Evolutionary conservation across 1,140 invertebrate genomes (phyloP).

Genomic region (Varroa destructor): DNA sequence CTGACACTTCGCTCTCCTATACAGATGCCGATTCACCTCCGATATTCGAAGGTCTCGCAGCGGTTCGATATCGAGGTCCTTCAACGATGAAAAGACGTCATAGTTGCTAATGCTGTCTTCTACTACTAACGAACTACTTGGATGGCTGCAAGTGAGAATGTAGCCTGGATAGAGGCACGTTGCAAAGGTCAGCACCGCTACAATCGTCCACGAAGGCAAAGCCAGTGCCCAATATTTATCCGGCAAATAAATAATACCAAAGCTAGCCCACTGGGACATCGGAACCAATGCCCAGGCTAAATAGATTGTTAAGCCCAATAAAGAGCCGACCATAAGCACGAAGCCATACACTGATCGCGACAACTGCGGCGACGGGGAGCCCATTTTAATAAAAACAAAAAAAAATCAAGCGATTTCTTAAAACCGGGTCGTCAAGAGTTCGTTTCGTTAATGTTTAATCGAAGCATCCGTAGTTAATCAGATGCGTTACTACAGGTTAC

Average conservation of each 20-base stretch:
- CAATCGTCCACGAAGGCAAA: constrained; percentile 7
- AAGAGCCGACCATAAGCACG: constrained; percentile 1
- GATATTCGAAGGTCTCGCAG: constrained; percentile 6
- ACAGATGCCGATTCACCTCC: not conserved
- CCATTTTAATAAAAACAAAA: not conserved
- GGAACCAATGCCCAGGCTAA: constrained; percentile 6
- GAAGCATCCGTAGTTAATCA: too few species aligned
- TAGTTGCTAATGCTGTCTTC: constrained; percentile 1
- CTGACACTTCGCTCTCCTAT: not conserved
- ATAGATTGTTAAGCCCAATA: not conserved
- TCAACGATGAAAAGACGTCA: not conserved
- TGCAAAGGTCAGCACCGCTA: not conserved
- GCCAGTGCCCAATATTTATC: constrained; percentile 20
- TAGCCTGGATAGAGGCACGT: constrained; percentile 9
- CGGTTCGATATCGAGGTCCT: constrained; percentile 9
- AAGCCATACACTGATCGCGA: constrained; percentile 11
- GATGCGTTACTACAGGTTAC: too few species aligned
- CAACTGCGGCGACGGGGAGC: constrained; percentile 6
- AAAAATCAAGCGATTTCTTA: not conserved
- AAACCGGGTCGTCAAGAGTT: too few species aligned
- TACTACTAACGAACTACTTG: not conserved
- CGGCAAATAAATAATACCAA: constrained; percentile 16
- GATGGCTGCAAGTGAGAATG: not conserved
- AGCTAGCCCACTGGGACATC: not conserved
- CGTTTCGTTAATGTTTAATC: too few species aligned